Evolutionary conservation across 2,113 vertebrate genomes (phyloP).

Genomic region (Castor canadensis): DNA sequence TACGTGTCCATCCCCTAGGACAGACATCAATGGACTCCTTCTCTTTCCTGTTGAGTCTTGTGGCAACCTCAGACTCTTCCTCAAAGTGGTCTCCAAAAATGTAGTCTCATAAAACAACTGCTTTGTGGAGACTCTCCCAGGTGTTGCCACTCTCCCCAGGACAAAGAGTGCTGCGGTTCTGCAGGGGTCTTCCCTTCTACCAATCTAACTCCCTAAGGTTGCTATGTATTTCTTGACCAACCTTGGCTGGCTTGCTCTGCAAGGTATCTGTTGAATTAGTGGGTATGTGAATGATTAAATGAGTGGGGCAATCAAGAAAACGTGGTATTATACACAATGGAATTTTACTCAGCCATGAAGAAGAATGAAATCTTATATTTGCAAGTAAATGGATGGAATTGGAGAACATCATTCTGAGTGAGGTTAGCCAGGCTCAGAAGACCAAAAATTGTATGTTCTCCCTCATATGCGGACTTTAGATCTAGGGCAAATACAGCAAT

Average conservation of each 20-base stretch:
- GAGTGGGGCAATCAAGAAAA: too few species aligned
- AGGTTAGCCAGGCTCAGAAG: too few species aligned
- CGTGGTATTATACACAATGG: too few species aligned
- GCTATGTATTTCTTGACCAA: fast-evolving
- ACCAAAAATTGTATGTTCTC: too few species aligned
- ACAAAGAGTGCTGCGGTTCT: neutral
- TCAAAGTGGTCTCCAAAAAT: neutral
- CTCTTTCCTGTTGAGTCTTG: neutral
- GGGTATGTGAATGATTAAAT: neutral
- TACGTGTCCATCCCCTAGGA: neutral
- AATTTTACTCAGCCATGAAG: too few species aligned
- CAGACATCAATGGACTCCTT: neutral
- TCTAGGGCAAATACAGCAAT: too few species aligned
- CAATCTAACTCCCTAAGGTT: neutral
- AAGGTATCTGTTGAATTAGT: neutral
- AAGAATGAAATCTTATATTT: too few species aligned
- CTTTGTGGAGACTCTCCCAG: neutral
- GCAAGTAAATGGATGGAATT: too few species aligned
- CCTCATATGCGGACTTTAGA: too few species aligned
- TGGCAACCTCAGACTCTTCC: neutral
- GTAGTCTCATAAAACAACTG: neutral
- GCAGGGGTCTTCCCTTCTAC: too few species aligned
- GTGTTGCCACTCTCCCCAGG: too few species aligned
- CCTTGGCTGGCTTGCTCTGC: fast-evolving
- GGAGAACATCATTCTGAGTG: too few species aligned